phyloP scores from a whole-genome alignment of 2,113 vertebrate genomes.

The Indicator indicator region DNA sequence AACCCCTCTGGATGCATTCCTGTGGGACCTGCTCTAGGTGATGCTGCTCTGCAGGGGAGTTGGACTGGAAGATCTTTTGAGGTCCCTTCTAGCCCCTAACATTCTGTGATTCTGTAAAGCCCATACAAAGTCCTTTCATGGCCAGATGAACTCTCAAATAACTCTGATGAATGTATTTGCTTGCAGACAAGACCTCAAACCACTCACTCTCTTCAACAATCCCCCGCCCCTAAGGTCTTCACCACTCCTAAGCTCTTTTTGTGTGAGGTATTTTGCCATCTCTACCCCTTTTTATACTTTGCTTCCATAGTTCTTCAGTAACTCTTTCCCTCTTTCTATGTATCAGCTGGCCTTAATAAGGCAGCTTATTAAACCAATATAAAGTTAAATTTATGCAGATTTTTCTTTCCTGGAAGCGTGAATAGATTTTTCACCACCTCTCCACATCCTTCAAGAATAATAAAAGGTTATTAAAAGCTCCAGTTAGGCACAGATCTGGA shows the following conservation, averaged over 20 bases:
- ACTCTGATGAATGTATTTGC: not conserved
- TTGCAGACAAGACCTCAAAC: not conserved
- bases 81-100: too few species aligned
- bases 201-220: not conserved
- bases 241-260: not conserved
- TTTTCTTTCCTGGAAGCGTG: not conserved
- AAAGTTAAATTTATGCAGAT: constrained; percentile 6
- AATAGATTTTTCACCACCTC: not conserved
- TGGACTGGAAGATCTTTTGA: too few species aligned
- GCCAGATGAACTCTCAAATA: not conserved
- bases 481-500: not conserved
- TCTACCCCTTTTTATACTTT: not conserved
- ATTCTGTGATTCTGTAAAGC: too few species aligned
- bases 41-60: too few species aligned
- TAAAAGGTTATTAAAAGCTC: constrained; percentile 21
- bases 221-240: not conserved
- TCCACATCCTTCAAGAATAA: not conserved
- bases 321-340: not conserved
- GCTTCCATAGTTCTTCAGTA: not conserved
- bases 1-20: too few species aligned
- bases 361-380: not conserved
- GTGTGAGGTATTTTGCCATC: not conserved
- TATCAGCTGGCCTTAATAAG: not conserved
- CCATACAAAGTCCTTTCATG: not conserved
- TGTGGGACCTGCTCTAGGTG: too few species aligned